Conservation (phyloP, 2,113 vertebrate species). For the Emydura subglobosa region DNA sequence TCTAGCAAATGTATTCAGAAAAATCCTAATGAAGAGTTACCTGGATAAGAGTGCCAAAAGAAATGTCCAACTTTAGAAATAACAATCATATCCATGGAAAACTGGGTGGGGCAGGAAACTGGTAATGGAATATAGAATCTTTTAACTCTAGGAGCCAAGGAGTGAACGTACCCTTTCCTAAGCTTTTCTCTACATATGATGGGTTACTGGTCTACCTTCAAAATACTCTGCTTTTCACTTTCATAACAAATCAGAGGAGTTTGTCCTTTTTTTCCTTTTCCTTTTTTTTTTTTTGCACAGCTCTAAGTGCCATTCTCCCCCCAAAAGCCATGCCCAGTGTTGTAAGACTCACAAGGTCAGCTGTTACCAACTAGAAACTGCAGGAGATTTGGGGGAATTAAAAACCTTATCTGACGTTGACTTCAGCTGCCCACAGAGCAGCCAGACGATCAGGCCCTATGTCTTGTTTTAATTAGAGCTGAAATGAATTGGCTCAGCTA, state of each 20-base stretch:
- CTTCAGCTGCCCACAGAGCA: not conserved
- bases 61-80: not conserved
- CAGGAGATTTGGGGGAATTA: not conserved
- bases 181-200: not conserved
- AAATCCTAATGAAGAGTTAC: not conserved
- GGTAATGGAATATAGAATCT: not conserved
- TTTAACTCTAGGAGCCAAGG: not conserved
- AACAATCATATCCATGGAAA: not conserved
- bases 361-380: not conserved
- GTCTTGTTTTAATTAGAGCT: not conserved
- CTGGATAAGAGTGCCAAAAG: too few species aligned
- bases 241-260: not conserved
- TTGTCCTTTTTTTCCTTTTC: not conserved
- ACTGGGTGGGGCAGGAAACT: not conserved
- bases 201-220: not conserved
- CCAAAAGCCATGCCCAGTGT: not conserved
- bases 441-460: not conserved
- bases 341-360: not conserved
- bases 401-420: not conserved
- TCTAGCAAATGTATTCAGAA: not conserved
- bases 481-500: not conserved
- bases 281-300: accelerated
- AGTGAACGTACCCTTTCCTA: accelerated
- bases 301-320: not conserved
- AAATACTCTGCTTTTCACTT: not conserved